Conservation (phyloP, 1,140 invertebrate genomes). For the Zaprionus taronus region DNA sequence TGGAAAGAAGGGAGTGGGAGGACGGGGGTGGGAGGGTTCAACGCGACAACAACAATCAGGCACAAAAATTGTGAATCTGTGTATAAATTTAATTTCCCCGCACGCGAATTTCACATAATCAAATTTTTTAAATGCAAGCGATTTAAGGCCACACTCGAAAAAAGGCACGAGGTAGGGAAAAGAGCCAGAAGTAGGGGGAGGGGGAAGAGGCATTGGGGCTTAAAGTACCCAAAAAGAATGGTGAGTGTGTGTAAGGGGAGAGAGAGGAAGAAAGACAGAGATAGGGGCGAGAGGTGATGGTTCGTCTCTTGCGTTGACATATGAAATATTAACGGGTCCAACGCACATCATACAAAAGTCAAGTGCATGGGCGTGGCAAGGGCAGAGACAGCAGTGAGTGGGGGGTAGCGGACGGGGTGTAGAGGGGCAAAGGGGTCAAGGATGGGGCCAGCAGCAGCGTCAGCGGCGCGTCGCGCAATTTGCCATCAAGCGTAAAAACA, state of each 20-base stretch:
- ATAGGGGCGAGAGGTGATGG: slow-evolving; percentile 12
- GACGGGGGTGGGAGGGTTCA: neutral
- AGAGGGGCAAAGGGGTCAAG: neutral
- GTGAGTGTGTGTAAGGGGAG: neutral
- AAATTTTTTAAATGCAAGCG: slow-evolving; percentile 78
- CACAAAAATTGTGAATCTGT: slow-evolving; percentile 69
- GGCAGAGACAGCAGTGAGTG: neutral
- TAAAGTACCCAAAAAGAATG: slow-evolving; percentile 18
- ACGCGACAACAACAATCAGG: slow-evolving; percentile 25
- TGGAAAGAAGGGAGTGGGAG: no score
- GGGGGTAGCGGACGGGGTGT: neutral
- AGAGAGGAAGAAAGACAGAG: neutral
- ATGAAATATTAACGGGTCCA: slow-evolving; percentile 78
- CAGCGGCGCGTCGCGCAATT: slow-evolving; percentile 57
- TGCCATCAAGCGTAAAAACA: slow-evolving; percentile 77
- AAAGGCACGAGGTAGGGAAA: neutral
- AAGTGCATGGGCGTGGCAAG: slow-evolving; percentile 39
- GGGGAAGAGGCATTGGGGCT: neutral
- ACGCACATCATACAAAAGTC: slow-evolving; percentile 47
- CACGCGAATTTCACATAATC: slow-evolving; percentile 76
- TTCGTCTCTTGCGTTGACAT: slow-evolving; percentile 67
- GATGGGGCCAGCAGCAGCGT: neutral
- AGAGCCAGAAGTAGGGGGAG: neutral
- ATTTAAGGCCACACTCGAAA: slow-evolving; percentile 61
- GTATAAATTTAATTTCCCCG: slow-evolving; percentile 75